Evolutionary conservation across 2,113 vertebrate genomes (phyloP).

Genomic region (Carassius gibelio): DNA sequence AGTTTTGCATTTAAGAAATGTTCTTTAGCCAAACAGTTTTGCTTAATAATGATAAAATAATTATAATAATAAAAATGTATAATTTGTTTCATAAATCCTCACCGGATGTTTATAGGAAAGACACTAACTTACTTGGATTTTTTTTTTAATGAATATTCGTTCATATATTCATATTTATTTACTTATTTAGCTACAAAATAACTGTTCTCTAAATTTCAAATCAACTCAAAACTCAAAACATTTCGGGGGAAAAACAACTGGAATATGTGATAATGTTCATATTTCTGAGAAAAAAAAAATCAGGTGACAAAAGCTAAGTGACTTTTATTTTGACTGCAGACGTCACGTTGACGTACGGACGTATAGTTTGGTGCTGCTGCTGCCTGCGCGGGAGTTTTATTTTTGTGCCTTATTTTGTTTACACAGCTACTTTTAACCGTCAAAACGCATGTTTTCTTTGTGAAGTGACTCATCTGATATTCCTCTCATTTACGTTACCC

Average conservation of each 20-base stretch:
- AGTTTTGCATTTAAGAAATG: neutral
- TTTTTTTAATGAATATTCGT: neutral
- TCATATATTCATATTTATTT: neutral
- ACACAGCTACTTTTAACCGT: neutral
- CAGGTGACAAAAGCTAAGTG: neutral
- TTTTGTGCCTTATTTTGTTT: conserved; percentile 14
- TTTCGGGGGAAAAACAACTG: neutral
- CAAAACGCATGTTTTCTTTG: neutral
- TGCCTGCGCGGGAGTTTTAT: conserved; percentile 19
- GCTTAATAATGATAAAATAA: neutral
- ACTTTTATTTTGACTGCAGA: conserved; percentile 17
- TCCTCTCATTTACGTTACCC: neutral
- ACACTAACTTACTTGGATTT: neutral
- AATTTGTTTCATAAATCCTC: neutral
- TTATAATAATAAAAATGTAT: too few species aligned
- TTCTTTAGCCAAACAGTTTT: neutral
- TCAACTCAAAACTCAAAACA: neutral
- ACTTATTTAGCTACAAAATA: neutral
- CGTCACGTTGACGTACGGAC: neutral
- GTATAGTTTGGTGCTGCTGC: neutral
- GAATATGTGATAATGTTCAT: neutral
- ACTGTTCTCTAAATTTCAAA: neutral
- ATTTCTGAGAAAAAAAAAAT: neutral
- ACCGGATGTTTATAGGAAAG: neutral
- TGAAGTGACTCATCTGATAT: neutral